Base-by-base conservation (phyloP, 2,797 vertebrate genomes). In the Pelodytes ibericus region DNA sequence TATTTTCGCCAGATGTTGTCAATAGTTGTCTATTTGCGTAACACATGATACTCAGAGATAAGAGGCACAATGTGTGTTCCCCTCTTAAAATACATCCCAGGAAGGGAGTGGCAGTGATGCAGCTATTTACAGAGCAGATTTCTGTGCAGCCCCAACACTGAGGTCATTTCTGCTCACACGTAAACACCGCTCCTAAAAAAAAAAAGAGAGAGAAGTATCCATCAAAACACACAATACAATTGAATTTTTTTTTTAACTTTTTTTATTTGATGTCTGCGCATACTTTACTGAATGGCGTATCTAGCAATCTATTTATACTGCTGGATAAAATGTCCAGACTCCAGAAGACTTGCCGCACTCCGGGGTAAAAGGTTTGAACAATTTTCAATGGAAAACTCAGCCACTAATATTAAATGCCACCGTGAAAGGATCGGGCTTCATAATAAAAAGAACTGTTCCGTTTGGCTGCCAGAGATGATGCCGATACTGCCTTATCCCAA, bases 121-220 rank as follows among this genome's bases (percentile, higher is more conserved):
- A 74, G 68, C 82, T 86, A 85, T 85, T 84, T 72, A 80, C 61
- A 84, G 84, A 22, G 76, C 82, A 83, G 85, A 87, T 89, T 85
- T 90, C 85, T 85, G 68, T 72, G 81, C 87, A 92, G 88, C 86
- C 79, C 80, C 77, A 83, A 65, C 84, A 89, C 83, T 89, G 90
- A 90, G 87, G 88, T 88, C 88, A 87, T 89, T 93, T 85, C 87
- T 90, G 16, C 53, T 10, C n/a, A 6, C 10, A 1, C 57, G 1
- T 18, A 25, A 57, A 44, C 63, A 6, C 11, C 44, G n/a, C 18
- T 47, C 36, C 33, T 76, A 76, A 2, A 53, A 20, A n/a, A 49
- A 49, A 49, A 53, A 22, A 53, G 16, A 53, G 49, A 18, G 18
- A 24, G 24, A 24, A 53, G 16, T 6, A 53, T 18, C 3, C 27